These are phyloP conservation scores for Hydrotaea diabolus DNA, from an alignment of 2,888 invertebrate genomes.

Conservation along the genomic window DNA sequence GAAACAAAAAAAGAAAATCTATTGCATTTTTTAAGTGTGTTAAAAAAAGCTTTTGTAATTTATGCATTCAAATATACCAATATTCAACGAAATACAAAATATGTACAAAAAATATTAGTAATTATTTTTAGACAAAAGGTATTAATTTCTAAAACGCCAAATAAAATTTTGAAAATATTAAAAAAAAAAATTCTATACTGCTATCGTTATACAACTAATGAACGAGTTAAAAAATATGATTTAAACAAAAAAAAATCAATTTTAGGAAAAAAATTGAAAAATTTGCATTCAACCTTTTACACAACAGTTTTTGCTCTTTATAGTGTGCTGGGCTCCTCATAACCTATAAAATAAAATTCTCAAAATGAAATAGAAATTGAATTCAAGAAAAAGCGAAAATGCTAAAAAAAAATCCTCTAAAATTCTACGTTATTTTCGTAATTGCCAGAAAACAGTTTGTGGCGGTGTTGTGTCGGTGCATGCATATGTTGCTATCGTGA, in stretches of 20 bases:
- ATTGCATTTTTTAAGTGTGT: constrained; percentile 57
- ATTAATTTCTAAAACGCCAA: constrained; percentile 5
- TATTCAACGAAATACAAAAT: constrained; percentile 19
- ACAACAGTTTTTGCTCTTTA: constrained; percentile 58
- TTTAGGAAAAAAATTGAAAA: constrained; percentile 27
- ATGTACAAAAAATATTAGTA: constrained; percentile 30
- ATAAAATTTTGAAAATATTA: constrained; percentile 25
- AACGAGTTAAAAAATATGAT: neutral
- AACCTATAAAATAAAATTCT: constrained; percentile 57
- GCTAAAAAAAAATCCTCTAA: neutral
- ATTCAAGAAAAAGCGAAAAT: neutral
- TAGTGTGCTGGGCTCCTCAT: constrained; percentile 52
- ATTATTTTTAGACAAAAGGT: constrained; percentile 30
- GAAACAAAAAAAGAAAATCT: constrained; percentile 11
- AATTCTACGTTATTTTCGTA: constrained; percentile 49
- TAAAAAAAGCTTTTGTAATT: constrained; percentile 42
- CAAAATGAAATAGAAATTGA: neutral
- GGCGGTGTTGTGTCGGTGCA: neutral
- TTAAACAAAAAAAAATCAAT: neutral
- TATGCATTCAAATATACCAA: constrained; percentile 44
- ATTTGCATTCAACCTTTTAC: constrained; percentile 56
- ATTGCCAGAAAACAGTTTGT: constrained; percentile 51
- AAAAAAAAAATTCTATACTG: constrained; percentile 61
- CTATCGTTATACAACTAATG: constrained; percentile 25
- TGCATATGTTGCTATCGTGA: neutral